Base-by-base conservation (phyloP, 37 sponge, comb jelly and placozoan species). In the Bolinopsis microptera region DNA sequence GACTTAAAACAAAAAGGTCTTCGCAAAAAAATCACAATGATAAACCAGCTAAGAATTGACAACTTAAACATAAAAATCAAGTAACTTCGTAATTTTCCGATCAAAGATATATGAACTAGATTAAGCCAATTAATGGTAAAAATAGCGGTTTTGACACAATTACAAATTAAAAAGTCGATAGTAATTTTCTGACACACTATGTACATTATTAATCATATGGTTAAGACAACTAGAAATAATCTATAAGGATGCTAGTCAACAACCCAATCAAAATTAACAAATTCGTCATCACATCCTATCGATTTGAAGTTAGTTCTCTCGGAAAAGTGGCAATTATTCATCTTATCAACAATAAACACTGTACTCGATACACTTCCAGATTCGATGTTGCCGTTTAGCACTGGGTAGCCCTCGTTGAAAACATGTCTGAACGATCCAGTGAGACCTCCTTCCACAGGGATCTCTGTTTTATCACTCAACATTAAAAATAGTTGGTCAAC, bases 351-450 rank as follows among this genome's bases (percentile, higher is more conserved):
- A n/a, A 41, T 16, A 16, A 86, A n/a, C 13, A 86, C 61, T 24
- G 90, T 86, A 27, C 90, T 86, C 0, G 90, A 86, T 16, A 86
- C 90, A 86, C 38, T 86, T 13, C 36, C 90, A 38, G 38, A 41
- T 22, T 80, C 82, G 1, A 16, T 32, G 3, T 1, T 27, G 5
- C 32, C 48, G 32, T 13, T 3, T 0, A 34, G 21, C 3, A 72
- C 26, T 1, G 39, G 16, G 24, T 33, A 86, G 24, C 35, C 61
- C 26, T 34, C 48, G 26, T 86, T 86, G 31, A 38, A 86, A 40
- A 86, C 24, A 48, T 86, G 90, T 26, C 35, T 34, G 36, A 86
- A 86, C 36, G 90, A 34, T 26, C 90, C 90, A 86, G 34, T 3
- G 26, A 86, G 30, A 1, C 28, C 28, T 3, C 30, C 90, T 5